Evolutionary conservation across 2,113 vertebrate genomes (phyloP).

Genomic region (Thamnaconus septentrionalis): DNA sequence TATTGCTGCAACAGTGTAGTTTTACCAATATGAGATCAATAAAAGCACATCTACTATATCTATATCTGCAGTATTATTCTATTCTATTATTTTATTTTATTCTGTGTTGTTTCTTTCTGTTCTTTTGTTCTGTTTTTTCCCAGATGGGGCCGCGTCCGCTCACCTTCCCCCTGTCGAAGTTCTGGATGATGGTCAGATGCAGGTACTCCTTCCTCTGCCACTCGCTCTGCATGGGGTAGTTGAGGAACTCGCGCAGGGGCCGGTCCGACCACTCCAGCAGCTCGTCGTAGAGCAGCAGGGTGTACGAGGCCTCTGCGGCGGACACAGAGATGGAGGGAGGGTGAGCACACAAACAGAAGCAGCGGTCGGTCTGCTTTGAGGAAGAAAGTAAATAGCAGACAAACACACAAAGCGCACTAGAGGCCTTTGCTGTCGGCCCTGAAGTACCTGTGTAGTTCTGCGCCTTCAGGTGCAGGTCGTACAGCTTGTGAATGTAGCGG

Average conservation of each 20-base stretch:
- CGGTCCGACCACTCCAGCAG: conserved; percentile 94
- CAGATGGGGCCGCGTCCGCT: conserved; percentile 1
- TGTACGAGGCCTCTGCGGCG: conserved; percentile 91
- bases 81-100: not conserved
- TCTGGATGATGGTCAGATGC: conserved; percentile 94
- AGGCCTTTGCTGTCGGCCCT: not conserved
- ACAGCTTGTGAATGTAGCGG: conserved; percentile 97
- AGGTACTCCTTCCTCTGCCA: conserved; percentile 96
- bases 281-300: conserved; percentile 93
- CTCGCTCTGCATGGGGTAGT: conserved; percentile 97
- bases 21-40: no score
- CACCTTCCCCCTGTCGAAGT: conserved; percentile 89
- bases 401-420: no score
- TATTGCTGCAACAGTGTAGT: no score
- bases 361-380: not conserved
- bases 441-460: conserved; percentile 96
- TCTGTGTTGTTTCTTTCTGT: not conserved
- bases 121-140: conserved; percentile 15
- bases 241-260: conserved; percentile 92
- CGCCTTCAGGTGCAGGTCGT: conserved; percentile 95
- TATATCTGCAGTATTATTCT: no score
- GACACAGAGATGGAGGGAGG: not conserved
- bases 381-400: no score
- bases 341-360: not conserved
- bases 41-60: no score